phyloP scores from a whole-genome alignment of 2,113 vertebrate genomes.

The Forbesichthys papilliferus region DNA sequence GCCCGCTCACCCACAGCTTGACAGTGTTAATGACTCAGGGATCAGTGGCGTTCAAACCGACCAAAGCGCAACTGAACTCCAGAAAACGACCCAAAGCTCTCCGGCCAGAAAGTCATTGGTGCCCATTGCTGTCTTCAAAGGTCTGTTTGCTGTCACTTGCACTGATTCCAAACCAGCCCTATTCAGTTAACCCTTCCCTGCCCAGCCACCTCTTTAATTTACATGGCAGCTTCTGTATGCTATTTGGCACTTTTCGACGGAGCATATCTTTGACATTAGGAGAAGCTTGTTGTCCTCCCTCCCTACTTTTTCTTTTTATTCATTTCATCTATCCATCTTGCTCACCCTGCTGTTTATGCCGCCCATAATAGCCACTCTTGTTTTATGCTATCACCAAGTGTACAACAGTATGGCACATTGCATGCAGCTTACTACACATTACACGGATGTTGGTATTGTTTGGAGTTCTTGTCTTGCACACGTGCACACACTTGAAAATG shows the following conservation, averaged over 20 bases:
- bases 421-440: conserved; percentile 60
- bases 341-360: conserved; percentile 56
- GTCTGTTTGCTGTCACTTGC: conserved; percentile 73
- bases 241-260: conserved; percentile 53
- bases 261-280: conserved; percentile 49
- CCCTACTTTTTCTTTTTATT: conserved; percentile 41
- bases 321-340: conserved; percentile 46
- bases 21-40: conserved; percentile 47
- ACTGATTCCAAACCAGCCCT: conserved; percentile 56
- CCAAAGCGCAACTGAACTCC: conserved; percentile 44
- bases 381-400: conserved; percentile 8
- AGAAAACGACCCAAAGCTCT: conserved; percentile 56
- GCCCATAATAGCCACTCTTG: conserved; percentile 41
- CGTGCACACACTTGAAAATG: conserved; percentile 10
- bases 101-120: conserved; percentile 75
- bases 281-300: conserved; percentile 64
- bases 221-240: conserved; percentile 56
- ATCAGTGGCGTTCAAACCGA: conserved; percentile 33
- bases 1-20: conserved; percentile 33
- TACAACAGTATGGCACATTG: conserved; percentile 41
- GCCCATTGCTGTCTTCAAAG: conserved; percentile 73
- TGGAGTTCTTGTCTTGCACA: conserved; percentile 24
- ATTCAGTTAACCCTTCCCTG: conserved; percentile 49
- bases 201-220: conserved; percentile 64
- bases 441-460: conserved; percentile 17